Evolutionary conservation across 2,113 vertebrate species (phyloP).

Genomic region (Notarius lentiginosus): DNA sequence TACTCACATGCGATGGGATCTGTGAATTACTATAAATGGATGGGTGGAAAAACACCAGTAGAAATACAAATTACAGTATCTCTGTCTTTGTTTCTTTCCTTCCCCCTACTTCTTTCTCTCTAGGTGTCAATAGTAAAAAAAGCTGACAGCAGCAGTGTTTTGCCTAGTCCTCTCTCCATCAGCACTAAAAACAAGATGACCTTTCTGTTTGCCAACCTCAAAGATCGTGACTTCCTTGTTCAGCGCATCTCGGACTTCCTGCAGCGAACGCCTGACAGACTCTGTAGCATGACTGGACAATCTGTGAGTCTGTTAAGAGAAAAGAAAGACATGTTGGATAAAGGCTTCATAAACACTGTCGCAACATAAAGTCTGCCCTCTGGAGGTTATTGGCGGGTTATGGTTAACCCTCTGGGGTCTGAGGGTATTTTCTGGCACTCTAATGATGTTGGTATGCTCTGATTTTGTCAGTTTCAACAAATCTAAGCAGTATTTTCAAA

Average conservation of each 20-base stretch:
- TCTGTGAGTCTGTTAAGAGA: constrained; percentile 55
- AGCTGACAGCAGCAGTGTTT: constrained; percentile 91
- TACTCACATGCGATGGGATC: neutral
- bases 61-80: neutral
- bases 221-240: constrained; percentile 92
- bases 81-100: constrained; percentile 49
- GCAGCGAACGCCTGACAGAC: constrained; percentile 86
- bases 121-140: constrained; percentile 97
- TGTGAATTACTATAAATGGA: neutral
- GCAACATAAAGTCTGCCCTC: neutral
- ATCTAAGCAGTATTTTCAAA: too few relatives aligned
- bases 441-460: too few relatives aligned
- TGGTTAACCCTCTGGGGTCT: neutral
- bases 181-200: constrained; percentile 98
- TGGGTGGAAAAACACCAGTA: neutral
- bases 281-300: constrained; percentile 54
- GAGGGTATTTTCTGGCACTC: too few relatives aligned
- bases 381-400: too few relatives aligned
- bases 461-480: too few relatives aligned
- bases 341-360: neutral
- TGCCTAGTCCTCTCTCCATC: constrained; percentile 95
- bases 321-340: neutral
- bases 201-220: constrained; percentile 96
- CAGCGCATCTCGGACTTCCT: constrained; percentile 97
- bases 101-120: constrained; percentile 34